Base-by-base conservation (phyloP, 1,140 invertebrate species). In the Campoletis sonorensis region DNA sequence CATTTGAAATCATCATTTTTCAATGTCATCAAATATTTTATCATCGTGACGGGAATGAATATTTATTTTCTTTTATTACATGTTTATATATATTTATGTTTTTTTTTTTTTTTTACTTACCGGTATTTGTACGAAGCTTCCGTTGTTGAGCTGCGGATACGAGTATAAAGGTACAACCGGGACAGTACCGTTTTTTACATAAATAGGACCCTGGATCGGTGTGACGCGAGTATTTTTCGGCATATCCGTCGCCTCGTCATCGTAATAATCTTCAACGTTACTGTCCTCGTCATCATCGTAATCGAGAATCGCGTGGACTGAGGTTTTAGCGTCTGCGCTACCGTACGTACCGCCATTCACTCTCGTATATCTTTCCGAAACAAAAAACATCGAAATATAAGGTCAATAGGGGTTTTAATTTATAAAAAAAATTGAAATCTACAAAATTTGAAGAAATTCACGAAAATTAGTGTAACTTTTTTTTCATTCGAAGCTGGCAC, bases 151-250 rank as follows among this genome's bases (percentile, higher is more conserved):
- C 77, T 95, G 95, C 13, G 95, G 95, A 92, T 97, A 97, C 26
- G 96, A 96, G 82, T 96, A 97, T 3, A 97, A 91, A n/a, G 96
- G 96, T 70, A 97, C 96, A 0, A 97, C 96, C 23, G 96, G 96
- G 27, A 96, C 95, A 30, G 94, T 94, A 81, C 96, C 95, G 89
- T 97, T 96, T 89, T 96, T 95, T 81, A 97, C 85, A 83, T 94
- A 94, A 89, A 97, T 96, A 4, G 96, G 96, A 23, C 96, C 96
- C 89, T 96, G 95, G 76, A 97, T 95, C 15, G 96, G 96, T 27
- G 96, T 97, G 33, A 96, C 95, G 0, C 92, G 91, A 13, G 87
- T 81, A 79, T 88, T 86, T 67, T 80, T 85, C 49, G 88, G 85
- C 81, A 90, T 78, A 33, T 89, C 87, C 16, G 85, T 84, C 5